phyloP scores from a whole-genome alignment of 35 echinoderm and acorn worm species.

The Heliocidaris tuberculata region DNA sequence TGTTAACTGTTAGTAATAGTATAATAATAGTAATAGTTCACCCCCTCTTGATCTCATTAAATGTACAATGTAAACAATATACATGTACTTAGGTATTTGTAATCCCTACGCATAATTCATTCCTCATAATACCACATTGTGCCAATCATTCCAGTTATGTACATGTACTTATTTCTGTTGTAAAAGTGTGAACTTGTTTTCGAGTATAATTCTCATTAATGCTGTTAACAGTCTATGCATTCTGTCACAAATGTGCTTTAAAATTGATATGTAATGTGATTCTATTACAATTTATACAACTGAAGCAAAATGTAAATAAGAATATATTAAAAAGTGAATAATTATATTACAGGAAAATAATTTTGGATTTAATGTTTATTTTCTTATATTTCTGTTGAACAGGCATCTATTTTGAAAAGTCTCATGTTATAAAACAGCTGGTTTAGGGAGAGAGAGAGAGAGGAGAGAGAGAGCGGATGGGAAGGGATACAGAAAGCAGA shows the following conservation, averaged over 20 bases:
- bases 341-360: no score
- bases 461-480: no score
- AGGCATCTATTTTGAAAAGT: no score
- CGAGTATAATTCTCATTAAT: background rate
- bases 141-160: background rate
- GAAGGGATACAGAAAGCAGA: no score
- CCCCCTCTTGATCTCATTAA: no score
- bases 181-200: background rate
- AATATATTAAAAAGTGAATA: background rate
- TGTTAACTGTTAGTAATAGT: no score
- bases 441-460: no score
- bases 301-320: background rate
- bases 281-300: background rate
- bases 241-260: background rate
- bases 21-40: no score
- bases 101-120: background rate
- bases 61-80: no score
- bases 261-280: background rate
- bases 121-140: background rate
- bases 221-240: background rate
- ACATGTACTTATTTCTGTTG: background rate
- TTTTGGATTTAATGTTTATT: no score
- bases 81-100: background rate
- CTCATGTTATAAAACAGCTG: no score
- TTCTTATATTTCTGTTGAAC: no score